phyloP scores from a whole-genome alignment of 2,888 invertebrate genomes.

The Catonia carolina region DNA sequence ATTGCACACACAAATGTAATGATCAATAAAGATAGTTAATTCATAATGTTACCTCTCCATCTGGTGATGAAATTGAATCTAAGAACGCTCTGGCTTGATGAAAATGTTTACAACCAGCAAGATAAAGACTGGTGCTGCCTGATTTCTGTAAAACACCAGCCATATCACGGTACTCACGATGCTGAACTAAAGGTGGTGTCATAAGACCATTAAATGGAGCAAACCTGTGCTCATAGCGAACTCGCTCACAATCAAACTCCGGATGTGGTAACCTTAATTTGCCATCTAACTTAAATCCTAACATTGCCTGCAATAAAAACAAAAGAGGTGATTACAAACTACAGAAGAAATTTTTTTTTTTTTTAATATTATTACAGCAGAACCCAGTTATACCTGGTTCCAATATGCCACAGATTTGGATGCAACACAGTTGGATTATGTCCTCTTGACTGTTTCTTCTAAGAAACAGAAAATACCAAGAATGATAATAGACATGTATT shows the following conservation, averaged over 20 bases:
- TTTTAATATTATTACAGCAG: too few species aligned
- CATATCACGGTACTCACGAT: conserved; percentile 81
- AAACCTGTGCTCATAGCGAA: conserved; percentile 91
- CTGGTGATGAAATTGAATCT: conserved; percentile 73
- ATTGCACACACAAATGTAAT: too few species aligned
- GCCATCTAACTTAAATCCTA: conserved; percentile 81
- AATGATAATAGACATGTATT: too few species aligned
- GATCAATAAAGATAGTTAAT: too few species aligned
- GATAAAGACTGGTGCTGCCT: conserved; percentile 58
- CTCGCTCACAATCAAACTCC: conserved; percentile 88
- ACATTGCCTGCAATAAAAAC: conserved; percentile 60
- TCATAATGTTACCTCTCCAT: conserved; percentile 76
- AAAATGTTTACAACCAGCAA: conserved; percentile 84
- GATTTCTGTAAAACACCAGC: conserved; percentile 51
- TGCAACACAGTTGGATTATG: too few species aligned
- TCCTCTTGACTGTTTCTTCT: too few species aligned
- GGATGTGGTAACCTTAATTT: conserved; percentile 76
- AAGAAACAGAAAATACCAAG: too few species aligned
- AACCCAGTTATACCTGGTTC: too few species aligned
- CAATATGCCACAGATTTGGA: background rate
- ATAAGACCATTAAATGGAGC: conserved; percentile 78
- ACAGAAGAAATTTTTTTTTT: too few species aligned
- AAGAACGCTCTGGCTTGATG: conserved; percentile 81
- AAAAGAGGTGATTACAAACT: too few species aligned
- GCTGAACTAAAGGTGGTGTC: conserved; percentile 86